Evolutionary conservation across 1,140 invertebrate genomes (phyloP), one percentile per base, ranked within the genome.

Genomic region (Subanguina moxae): DNA sequence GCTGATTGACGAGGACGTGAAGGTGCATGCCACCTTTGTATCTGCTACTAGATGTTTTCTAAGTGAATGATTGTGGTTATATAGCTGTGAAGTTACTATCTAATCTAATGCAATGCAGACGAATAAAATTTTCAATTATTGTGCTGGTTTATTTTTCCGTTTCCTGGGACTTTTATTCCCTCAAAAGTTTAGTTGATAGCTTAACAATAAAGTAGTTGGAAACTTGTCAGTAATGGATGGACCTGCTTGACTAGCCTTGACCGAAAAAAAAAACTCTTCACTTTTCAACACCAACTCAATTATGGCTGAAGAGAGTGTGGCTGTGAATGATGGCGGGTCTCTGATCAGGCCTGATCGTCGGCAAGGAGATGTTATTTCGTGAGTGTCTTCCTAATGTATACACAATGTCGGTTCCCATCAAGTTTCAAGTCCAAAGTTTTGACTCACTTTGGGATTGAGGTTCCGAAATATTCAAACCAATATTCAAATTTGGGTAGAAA

Each of bases 11-110:
- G n/a, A 52, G n/a, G 72, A 83, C 21, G 84, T 97, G 11, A 85
- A 90, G 65, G 87, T 97, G 7, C 70, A 87, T 45, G 90, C 91
- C 0, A 97, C 94, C 9, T 97, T 91, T 89, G 95, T 97, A 15
- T 52, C 48, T 80, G 89, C 88, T 1, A 93, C 93, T 38, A 21
- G 63, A 19, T 48, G 57, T 70, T 19, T 25, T 23, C 7, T 30
- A 1, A 30, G 3, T 67, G 23, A 67, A 15, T 45, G 67, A n/a
- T 13, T 28, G 21, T 57, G 52, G 3, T 5, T 25, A 23, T 11
- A 25, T 28, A 57, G 21, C 27, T 57, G 21, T 57, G 3, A 38
- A n/a, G 15, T 46, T 15, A n/a, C 45, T n/a, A 57, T 57, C 52
- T 11, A 57, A 57, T 5, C 11, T 57, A 30, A 23, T 57, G 3